Evolutionary conservation across 2,797 vertebrate genomes (phyloP).

Genomic region (Austrolebias charrua): DNA sequence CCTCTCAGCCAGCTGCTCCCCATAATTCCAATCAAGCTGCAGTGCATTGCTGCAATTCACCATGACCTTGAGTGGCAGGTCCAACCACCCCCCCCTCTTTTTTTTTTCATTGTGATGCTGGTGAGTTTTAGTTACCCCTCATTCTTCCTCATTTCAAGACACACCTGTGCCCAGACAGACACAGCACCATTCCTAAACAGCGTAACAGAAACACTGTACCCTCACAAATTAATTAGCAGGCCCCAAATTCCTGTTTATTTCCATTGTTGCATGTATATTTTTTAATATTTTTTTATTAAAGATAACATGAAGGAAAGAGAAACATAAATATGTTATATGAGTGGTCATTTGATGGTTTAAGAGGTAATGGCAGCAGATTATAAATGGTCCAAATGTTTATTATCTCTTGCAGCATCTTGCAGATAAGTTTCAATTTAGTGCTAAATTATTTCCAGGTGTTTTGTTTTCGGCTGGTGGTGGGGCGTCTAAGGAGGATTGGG

Average conservation of each 20-base stretch:
- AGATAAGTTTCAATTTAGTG: slow-evolving; percentile 13
- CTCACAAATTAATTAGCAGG: slow-evolving; percentile 15
- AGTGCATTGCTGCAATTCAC: slow-evolving; percentile 56
- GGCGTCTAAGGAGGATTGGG: slow-evolving; percentile 37
- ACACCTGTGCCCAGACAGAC: slow-evolving; percentile 77
- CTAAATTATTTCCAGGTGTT: slow-evolving; percentile 9
- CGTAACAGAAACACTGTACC: slow-evolving; percentile 31
- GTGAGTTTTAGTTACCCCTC: slow-evolving; percentile 45
- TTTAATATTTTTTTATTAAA: slow-evolving; percentile 4
- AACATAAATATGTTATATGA: too few species aligned
- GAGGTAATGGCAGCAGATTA: background rate
- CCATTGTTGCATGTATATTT: background rate
- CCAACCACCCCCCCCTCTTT: slow-evolving; percentile 42
- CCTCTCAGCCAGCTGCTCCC: slow-evolving; percentile 81
- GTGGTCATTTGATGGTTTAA: background rate
- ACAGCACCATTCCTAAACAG: slow-evolving; percentile 44
- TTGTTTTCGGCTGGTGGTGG: background rate
- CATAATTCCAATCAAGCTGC: slow-evolving; percentile 78
- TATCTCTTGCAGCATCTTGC: background rate
- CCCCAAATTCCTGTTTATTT: background rate
- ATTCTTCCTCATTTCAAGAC: slow-evolving; percentile 73
- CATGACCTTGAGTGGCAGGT: slow-evolving; percentile 77
- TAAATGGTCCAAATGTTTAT: slow-evolving; percentile 3
- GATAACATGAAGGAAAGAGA: too few species aligned
- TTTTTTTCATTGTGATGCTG: slow-evolving; percentile 51